Evolutionary conservation across 2,797 vertebrate genomes (phyloP).

Genomic region (Uromys caudimaculatus): DNA sequence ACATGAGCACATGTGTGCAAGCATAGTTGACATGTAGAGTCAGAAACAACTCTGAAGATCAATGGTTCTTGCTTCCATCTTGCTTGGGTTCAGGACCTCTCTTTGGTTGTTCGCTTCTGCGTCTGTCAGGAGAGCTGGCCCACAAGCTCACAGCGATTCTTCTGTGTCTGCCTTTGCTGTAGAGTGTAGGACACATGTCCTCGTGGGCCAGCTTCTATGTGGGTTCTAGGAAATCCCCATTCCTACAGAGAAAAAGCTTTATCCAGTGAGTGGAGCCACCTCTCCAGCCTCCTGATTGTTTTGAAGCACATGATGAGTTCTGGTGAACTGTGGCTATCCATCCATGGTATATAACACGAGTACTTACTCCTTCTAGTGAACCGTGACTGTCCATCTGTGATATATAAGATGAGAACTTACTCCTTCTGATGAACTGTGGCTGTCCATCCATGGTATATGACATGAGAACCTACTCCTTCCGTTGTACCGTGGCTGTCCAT

Average conservation of each 20-base stretch:
- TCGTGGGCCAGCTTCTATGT: neutral
- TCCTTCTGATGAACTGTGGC: too few species aligned
- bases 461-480: too few species aligned
- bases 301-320: neutral
- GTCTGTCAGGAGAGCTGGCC: neutral
- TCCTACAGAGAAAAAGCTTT: neutral
- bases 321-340: neutral
- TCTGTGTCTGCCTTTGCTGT: neutral
- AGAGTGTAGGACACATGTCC: neutral
- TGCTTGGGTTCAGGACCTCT: neutral
- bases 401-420: too few species aligned
- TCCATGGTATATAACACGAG: neutral
- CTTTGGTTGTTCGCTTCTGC: neutral
- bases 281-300: neutral
- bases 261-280: too few species aligned
- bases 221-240: neutral
- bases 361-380: neutral
- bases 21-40: neutral
- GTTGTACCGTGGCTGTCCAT: too few species aligned
- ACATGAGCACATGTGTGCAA: too few species aligned
- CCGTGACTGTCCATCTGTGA: too few species aligned
- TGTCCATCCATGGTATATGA: too few species aligned
- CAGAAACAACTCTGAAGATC: neutral
- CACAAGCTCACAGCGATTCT: too few species aligned
- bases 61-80: neutral